Evolutionary conservation across 2,797 vertebrate genomes (phyloP), one percentile per base, ranked within the genome.

Genomic region (Nasua narica): DNA sequence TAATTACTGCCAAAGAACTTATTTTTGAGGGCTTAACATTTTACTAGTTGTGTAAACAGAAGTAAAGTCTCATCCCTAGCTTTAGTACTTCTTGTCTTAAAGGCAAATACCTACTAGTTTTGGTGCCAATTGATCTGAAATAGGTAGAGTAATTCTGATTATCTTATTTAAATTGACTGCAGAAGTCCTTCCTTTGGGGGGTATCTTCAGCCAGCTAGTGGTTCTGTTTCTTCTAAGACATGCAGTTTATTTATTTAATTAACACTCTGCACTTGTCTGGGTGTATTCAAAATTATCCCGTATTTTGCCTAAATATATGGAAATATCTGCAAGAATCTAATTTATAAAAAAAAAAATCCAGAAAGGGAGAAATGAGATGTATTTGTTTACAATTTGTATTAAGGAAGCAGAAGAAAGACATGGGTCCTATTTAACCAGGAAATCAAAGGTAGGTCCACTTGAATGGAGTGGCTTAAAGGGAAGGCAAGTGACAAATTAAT

Each of bases 391-490:
- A 27, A 72, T 29, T 48, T n/a, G 12, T 43, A 56, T 10, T 72
- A 93, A 52, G 8, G 85, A 87, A 69, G 60, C 43, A n/a, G 48
- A 77, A 11, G 87, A 74, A 60, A 87, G 37, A 60, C 40, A n/a
- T 0, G 0, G 35, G 74, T 52, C 48, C 58, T 90, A 82, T 56
- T 87, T 2, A 0, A 2, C 48, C 32, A 90, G 93, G 67, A 1
- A 48, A 14, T 29, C 6, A 46, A 94, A 82, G 58, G 2, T 9
- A 50, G 69, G 79, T 98, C 78, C 16, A 9, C 69, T 25, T 58
- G 93, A 97, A 46, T 3, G 81, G 95, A 54, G 40, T 65, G 81
- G 77, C 93, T 35, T 40, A 60, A 92, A 91, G 78, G 97, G 56
- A 94, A 94, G 54, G 90, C 87, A 95, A 25, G 60, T 72, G 56